phyloP scores from a whole-genome alignment of 2,797 vertebrate genomes.

The Intellagama lesueurii region DNA sequence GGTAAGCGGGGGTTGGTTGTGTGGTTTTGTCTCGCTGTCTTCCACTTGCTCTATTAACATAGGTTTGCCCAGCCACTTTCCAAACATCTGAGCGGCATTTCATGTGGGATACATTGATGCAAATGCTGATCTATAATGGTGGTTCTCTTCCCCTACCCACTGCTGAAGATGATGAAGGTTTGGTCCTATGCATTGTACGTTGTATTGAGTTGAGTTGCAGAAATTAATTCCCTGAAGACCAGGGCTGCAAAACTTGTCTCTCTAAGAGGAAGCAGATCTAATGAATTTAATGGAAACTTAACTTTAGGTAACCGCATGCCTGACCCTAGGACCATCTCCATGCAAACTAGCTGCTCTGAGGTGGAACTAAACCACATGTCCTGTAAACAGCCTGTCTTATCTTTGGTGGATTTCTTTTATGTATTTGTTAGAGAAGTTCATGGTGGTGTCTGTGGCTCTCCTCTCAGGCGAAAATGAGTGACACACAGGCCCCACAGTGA shows the following conservation, averaged over 20 bases:
- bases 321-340: background rate
- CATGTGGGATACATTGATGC: background rate
- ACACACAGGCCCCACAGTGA: background rate
- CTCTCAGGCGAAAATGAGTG: background rate
- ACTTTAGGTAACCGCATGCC: too few relatives aligned
- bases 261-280: too few relatives aligned
- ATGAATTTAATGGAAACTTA: too few relatives aligned
- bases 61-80: background rate
- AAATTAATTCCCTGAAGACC: background rate
- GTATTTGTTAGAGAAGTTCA: too few relatives aligned
- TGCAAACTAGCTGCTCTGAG: background rate
- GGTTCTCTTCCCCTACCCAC: background rate
- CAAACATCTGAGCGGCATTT: background rate
- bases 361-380: background rate
- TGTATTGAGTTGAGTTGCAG: background rate
- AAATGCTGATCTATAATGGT: background rate
- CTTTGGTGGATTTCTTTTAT: background rate
- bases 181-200: background rate
- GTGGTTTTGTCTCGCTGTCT: background rate
- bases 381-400: background rate
- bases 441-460: too few relatives aligned
- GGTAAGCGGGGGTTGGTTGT: background rate
- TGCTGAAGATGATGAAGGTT: background rate
- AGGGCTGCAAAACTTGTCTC: too few relatives aligned
- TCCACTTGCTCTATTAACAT: background rate